Base-by-base conservation (phyloP, 2,888 invertebrate species). In the Epistrophe eligans region DNA sequence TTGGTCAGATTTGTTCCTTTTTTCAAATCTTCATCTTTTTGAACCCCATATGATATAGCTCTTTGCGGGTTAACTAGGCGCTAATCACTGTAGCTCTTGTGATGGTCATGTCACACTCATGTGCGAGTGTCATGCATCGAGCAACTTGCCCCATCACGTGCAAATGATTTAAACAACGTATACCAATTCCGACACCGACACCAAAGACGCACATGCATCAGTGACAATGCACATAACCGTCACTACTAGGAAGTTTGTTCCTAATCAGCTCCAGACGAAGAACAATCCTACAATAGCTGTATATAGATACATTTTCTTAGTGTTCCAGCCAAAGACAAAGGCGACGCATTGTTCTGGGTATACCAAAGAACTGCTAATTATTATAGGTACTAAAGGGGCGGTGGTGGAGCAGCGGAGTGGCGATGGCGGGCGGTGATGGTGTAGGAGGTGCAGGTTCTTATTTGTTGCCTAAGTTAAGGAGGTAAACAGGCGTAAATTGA, bases 401-500 rank as follows among this genome's bases (percentile, higher is more conserved):
- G 35, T 19, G 0, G n/a, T n/a, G n/a, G n/a, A n/a, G 17, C 19
- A 10, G n/a, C 13, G 4, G 11, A 11, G 19, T 5, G n/a, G n/a
- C n/a, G n/a, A n/a, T n/a, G n/a, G n/a, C n/a, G n/a, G n/a, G n/a
- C 9, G 52, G 52, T 19, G 24, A 10, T 24, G 55, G 55, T 13
- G 70, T 40, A 52, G 66, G 40, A 58, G 52, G 45, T 32, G 66
- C 40, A 38, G 58, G 28, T 52, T 83, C 89, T 89, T 90, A 90
- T 90, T 90, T 90, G 90, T 89, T 90, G 89, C 89, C 88, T 89
- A 90, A 89, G 90, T 90, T 90, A 90, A 90, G 90, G 89, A 90
- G 90, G 90, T 90, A 90, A 90, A 89, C 89, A 90, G 90, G 90
- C 90, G 90, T 90, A 90, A 90, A 90, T 90, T 90, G 87, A 83